Conservation (phyloP, 2,113 vertebrate species). For the Phaethornis superciliosus region DNA sequence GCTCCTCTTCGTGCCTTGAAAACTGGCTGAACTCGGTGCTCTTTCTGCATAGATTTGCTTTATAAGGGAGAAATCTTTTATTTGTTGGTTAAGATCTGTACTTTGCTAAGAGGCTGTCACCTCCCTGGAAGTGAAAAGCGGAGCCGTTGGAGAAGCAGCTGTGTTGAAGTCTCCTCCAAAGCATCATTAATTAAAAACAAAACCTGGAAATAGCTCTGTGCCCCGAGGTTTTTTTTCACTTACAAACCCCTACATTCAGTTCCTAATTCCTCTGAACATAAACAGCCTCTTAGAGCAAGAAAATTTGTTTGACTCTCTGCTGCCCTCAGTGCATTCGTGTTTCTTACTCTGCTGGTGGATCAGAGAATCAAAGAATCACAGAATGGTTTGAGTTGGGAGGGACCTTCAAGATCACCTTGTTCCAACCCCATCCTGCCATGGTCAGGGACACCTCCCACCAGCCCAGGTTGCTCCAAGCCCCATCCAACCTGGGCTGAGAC, state of each 20-base stretch:
- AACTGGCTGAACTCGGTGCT: not conserved
- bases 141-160: not conserved
- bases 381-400: no score
- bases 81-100: not conserved
- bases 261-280: not conserved
- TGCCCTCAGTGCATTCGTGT: not conserved
- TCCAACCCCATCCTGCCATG: no score
- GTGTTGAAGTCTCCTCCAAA: not conserved
- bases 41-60: not conserved
- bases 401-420: no score
- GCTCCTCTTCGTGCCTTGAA: not conserved
- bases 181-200: not conserved
- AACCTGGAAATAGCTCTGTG: not conserved
- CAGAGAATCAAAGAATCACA: no score
- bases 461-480: no score
- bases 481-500: no score
- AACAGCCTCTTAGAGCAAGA: not conserved
- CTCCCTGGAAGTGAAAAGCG: not conserved
- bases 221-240: not conserved
- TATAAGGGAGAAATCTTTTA: not conserved
- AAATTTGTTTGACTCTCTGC: not conserved
- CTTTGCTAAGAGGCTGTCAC: not conserved
- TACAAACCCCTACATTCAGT: fast-evolving
- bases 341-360: not conserved
- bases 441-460: no score